Evolutionary conservation across 1,140 invertebrate species (phyloP), one percentile per base, ranked within the genome.

Genomic region (Pogonus chalceus): DNA sequence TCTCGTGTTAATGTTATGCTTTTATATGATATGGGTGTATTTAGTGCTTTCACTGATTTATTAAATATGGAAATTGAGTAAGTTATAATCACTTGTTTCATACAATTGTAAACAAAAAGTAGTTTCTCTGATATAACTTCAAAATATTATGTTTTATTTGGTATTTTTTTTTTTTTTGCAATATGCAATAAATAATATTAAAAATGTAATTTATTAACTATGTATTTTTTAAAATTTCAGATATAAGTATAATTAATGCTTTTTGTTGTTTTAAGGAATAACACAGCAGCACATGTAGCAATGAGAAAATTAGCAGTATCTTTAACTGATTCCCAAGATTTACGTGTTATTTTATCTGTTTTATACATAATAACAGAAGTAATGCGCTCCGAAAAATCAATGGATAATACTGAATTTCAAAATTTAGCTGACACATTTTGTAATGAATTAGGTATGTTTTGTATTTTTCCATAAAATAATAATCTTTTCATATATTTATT

Each of bases 341-440:
- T 98, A 47, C 81, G 94, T 62, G 81, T 95, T 7, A 92, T 98
- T 60, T 72, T 98, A 14, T 95, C 88, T 60, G 87, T 97, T 53
- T 73, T 98, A 20, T 98, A 97, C 68, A 92, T 90, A 43, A 92
- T 97, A 62, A 88, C 92, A 21, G 94, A 97, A 77, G 87, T 92
- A 1, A 85, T 89, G 72, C 79, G 93, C 60, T 80, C 80, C 62
- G 81, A 85, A 58, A 77, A 77, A 50, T 71, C 77, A 35, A 76
- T 76, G 51, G 76, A 75, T 54, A 72, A 76, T 20, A 77, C 82
- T 60, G 82, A 89, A 69, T 86, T 85, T 65, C 77, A 79, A 65
- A 72, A 82, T 55, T 72, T 87, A 53, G 79, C 87, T 48, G 79
- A 85, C 66, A 75, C 79, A 26, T 93, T 96, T 68, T 83, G 79